Evolutionary conservation across 1,140 invertebrate species (phyloP), one percentile per base, ranked within the genome.

Genomic region (Melipona quadrifasciata): DNA sequence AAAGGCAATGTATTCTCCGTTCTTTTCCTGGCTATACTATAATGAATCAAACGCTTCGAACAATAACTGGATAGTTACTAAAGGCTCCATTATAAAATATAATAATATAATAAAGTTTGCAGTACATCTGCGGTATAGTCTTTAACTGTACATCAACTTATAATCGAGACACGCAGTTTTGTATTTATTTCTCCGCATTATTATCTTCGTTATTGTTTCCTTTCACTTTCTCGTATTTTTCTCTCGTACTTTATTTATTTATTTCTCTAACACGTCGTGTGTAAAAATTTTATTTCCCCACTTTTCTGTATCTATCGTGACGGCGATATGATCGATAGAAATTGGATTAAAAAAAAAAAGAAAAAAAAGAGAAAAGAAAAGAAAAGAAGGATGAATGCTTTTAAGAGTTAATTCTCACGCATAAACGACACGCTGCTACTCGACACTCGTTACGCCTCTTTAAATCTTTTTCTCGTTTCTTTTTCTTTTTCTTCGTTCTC

Each of bases 1-100:
- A 92, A 92, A 91, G 89, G 89, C 64, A 93, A 93, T 93, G 92
- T 92, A 91, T 93, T 87, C 91, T 93, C 90, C 93, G 90, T 93
- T 94, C 92, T 91, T 92, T 91, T 92, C 91, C 91, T 78, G 86
- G 80, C 88, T 89, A 89, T 89, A 92, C 87, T 93, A 92, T 91
- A 88, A 89, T 83, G 81, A 91, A 92, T 86, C 88, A 91, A 90
- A 91, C 89, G 86, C 82, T 89, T 91, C 88, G 86, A 85, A 86
- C 89, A 88, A 88, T 86, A 89, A 85, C 88, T 90, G 89, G 86
- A 90, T 87, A 79, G 65, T 65, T 90, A 87, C 88, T 89, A 65
- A 82, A 71, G 80, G 55, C 78, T 90, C 89, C 89, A 90, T 92
- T 89, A 92, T 90, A 85, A 86, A 91, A 92, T 91, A 92, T 91